Percentiles rank a stretch among this genome's conserved stretches.
Conservation (phyloP, 2,888 invertebrate species). For the Drosophila affinis region DNA sequence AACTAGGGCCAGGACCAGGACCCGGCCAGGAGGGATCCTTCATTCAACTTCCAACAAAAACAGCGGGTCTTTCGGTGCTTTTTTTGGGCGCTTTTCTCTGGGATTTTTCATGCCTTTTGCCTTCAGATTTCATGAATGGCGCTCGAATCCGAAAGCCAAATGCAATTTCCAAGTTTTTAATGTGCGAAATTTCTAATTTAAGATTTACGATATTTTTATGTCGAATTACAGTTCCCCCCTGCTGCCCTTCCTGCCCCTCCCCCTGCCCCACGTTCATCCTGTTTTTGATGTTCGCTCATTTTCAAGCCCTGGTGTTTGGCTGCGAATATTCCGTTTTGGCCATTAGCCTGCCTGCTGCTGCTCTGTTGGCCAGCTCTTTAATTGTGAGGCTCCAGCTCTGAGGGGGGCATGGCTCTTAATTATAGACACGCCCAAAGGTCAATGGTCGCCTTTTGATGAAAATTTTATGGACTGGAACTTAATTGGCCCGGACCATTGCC, state of each 20-base stretch:
- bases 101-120: slow-evolving; percentile 25
- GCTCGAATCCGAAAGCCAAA: slow-evolving; percentile 53
- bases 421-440: slow-evolving; percentile 54
- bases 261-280: not conserved
- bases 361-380: slow-evolving; percentile 48
- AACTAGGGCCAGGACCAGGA: not conserved
- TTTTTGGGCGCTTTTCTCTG: slow-evolving; percentile 26
- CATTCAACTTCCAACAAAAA: slow-evolving; percentile 17
- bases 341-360: slow-evolving; percentile 43
- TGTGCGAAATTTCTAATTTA: slow-evolving; percentile 81
- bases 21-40: slow-evolving; percentile 10
- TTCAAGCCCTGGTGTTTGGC: slow-evolving; percentile 70
- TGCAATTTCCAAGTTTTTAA: slow-evolving; percentile 80
- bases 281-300: slow-evolving; percentile 68
- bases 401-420: slow-evolving; percentile 32
- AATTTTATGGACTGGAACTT: slow-evolving; percentile 71
- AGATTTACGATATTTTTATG: slow-evolving; percentile 80
- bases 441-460: slow-evolving; percentile 56
- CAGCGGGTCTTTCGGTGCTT: slow-evolving; percentile 14
- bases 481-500: slow-evolving; percentile 57
- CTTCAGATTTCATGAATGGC: slow-evolving; percentile 44
- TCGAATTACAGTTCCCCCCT: slow-evolving; percentile 67
- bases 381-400: slow-evolving; percentile 43
- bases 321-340: slow-evolving; percentile 53
- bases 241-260: slow-evolving; percentile 10